phyloP scores from a whole-genome alignment of 2,888 invertebrate species.

The Drosophila affinis region DNA sequence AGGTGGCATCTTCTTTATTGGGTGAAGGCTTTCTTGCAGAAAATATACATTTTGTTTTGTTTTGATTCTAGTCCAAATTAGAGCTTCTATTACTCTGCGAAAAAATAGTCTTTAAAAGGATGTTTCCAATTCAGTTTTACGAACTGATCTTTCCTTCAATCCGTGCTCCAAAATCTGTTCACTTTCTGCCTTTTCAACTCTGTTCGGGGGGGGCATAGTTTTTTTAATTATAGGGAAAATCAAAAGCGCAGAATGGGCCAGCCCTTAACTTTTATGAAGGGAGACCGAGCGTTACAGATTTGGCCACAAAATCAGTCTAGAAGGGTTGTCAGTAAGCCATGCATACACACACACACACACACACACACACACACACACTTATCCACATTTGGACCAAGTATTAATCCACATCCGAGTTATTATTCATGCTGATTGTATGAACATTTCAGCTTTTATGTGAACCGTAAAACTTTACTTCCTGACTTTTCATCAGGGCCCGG shows the following conservation, averaged over 20 bases:
- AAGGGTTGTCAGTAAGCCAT: conserved; percentile 44
- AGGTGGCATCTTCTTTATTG: conserved; percentile 5
- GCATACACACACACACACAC: conserved; percentile 1
- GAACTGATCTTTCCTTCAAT: no score
- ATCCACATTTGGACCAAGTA: conserved; percentile 62
- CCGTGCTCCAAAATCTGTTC: no score
- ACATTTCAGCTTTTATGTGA: conserved; percentile 79
- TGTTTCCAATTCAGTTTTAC: no score
- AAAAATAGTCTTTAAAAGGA: no score
- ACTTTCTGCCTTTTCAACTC: background rate
- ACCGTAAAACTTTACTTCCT: conserved; percentile 79
- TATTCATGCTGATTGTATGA: conserved; percentile 80
- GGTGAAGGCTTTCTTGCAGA: no score
- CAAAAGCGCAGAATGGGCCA: conserved; percentile 35
- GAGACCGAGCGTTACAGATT: conserved; percentile 21
- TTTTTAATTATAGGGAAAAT: conserved; percentile 49
- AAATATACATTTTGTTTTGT: no score
- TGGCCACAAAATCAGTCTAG: conserved; percentile 40
- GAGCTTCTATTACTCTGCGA: no score
- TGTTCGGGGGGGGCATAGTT: conserved; percentile 19
- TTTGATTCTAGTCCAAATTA: no score
- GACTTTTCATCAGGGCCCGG: conserved; percentile 72
- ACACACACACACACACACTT: background rate
- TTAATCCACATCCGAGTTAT: conserved; percentile 80
- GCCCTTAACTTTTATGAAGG: conserved; percentile 43